Base-by-base conservation (phyloP, 2,888 invertebrate species). In the Xanthorhoe spadicearia region DNA sequence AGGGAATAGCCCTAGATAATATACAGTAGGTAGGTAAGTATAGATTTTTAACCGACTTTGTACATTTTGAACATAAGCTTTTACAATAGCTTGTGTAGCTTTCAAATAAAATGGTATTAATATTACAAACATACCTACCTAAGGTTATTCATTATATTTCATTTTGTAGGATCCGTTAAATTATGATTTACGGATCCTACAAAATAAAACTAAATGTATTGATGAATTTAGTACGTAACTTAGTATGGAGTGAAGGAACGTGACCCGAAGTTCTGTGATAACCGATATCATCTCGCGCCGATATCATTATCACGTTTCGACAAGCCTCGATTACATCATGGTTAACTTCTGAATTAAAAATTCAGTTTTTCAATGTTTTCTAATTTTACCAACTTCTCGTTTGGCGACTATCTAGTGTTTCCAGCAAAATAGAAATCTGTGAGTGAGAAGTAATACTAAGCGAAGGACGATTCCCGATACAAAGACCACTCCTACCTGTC, bases 231-330 rank as follows among this genome's bases (percentile, higher is more conserved):
- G 10, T 54, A 54, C 58, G 54, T 53, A 49, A 58, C 49, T 58
- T 64, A 38, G 53, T 59, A 64, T 64, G 23, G 43, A 46, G 43
- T 46, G 43, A 19, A 43, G 54, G 66, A 66, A 73, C 71, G 69
- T 71, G 73, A 68, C 71, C 69, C 17, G 5, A 15, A 17, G 48
- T 66, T 56, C 56, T 4, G 32, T 19, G 69, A 73, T 73, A 73
- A 70, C 69, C 59, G 63, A 69, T 72, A 68, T 64, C 69, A 63
- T 71, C 71, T 68, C 69, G 64, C 68, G 63, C 59, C 23, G 19
- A 19, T 55, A 50, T 50, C 52, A 64, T 13, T 54, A 54, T 54
- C 54, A 18, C 49, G 55, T 66, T 64, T 61, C 68, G 64, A 57
- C 58, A 68, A 35, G 32, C 55, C 19, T 17, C 58, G 61, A 15